Evolutionary conservation across 2,797 vertebrate species (phyloP), one percentile per base, ranked within the genome.

Genomic region (Crocodylus rhombifer): DNA sequence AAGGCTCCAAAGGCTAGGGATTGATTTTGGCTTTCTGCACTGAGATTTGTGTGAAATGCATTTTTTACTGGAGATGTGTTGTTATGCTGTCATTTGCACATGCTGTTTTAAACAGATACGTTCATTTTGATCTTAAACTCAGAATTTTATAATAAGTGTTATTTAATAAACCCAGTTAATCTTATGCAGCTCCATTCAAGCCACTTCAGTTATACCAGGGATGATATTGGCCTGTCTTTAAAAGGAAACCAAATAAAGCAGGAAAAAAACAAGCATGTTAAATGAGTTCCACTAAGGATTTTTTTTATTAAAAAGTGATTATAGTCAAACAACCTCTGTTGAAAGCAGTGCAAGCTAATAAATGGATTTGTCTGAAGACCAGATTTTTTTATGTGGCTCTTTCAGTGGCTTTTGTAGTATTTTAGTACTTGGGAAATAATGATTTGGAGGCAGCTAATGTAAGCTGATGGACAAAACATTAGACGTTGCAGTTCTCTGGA

Each of bases 321-420:
- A 10, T 56, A 69, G 92, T 86, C 62, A 74, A 95, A 42, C 42
- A 96, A 92, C 91, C 88, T 94, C 95, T 81, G 84, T 0, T 91
- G 93, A 83, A 67, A 95, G 94, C 91, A 96, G 94, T 69, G 91
- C 93, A 94, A 95, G 88, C 92, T 95, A 83, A 95, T 92, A 94
- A 95, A 88, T 55, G 94, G 96, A 90, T 92, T 95, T 94, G 91
- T 96, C 93, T 85, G 93, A 92, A 87, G 86, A 56, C 91, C 92
- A 94, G 88, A 74, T 91, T 91, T 91, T 94, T 96, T 95, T 89
- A 95, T 95, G 94, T 96, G 96, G 94, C 71, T 94, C 90, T 91
- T 93, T 75, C 87, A n/a, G 95, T 94, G 95, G 95, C 94, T 97
- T 95, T 83, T 92, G 96, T 97, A 94, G 96, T 96, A 94, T 96